Evolutionary conservation across 2,888 invertebrate species (phyloP).

Genomic region (Diplolepis rosae): DNA sequence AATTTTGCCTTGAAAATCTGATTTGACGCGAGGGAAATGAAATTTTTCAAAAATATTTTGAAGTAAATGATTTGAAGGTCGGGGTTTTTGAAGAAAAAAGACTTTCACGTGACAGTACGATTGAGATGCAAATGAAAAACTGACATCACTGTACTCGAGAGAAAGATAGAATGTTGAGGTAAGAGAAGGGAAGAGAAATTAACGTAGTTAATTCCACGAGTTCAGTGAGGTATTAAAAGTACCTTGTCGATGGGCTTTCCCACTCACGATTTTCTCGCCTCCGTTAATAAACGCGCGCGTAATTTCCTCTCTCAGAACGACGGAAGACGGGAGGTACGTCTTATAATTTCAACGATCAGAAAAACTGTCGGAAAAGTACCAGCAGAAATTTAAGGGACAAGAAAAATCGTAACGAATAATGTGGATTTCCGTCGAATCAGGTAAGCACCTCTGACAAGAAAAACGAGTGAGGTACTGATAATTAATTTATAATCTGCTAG

Average conservation of each 20-base stretch:
- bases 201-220: constrained; percentile 59
- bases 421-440: constrained; percentile 19
- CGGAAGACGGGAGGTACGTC: constrained; percentile 46
- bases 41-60: background rate
- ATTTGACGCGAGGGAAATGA: too few species aligned
- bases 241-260: constrained; percentile 55
- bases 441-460: background rate
- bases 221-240: constrained; percentile 61
- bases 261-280: constrained; percentile 48
- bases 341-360: constrained; percentile 44
- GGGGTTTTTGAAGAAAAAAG: background rate
- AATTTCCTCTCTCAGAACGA: constrained; percentile 52
- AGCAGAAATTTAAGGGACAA: background rate
- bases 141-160: constrained; percentile 41
- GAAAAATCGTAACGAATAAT: constrained; percentile 19
- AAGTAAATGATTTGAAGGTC: background rate
- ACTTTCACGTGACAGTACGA: background rate
- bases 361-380: background rate
- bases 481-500: background rate
- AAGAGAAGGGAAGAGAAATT: constrained; percentile 57
- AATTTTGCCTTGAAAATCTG: too few species aligned
- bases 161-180: constrained; percentile 32
- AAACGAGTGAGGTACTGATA: background rate
- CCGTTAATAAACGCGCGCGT: constrained; percentile 55
- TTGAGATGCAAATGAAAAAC: constrained; percentile 39